Evolutionary conservation across 2,113 vertebrate genomes (phyloP).

Genomic region (Percina caprodes): DNA sequence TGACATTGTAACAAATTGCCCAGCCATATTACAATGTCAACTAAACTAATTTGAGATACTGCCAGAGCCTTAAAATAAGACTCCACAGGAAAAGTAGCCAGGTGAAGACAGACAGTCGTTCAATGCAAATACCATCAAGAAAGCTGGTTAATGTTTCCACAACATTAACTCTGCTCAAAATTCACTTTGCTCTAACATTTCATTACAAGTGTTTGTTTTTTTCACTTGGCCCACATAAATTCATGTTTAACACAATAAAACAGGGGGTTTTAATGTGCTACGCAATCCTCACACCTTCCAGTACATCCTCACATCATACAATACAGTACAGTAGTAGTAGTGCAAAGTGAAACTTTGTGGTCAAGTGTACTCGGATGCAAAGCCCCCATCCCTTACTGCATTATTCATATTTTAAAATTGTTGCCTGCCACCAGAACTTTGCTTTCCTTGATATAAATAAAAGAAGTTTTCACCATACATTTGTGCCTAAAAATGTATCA

Average conservation of each 20-base stretch:
- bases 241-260: background rate
- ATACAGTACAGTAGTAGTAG: background rate
- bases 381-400: no score
- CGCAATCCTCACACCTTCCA: background rate
- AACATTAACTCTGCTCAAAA: constrained; percentile 31
- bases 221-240: background rate
- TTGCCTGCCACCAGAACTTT: no score
- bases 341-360: background rate
- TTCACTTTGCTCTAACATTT: constrained; percentile 25
- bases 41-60: constrained; percentile 51
- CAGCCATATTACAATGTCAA: constrained; percentile 20
- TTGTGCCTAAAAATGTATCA: no score
- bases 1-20: constrained; percentile 41
- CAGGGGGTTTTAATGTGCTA: background rate
- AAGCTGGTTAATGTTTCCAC: constrained; percentile 38
- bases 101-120: constrained; percentile 28
- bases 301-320: background rate
- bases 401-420: no score
- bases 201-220: constrained; percentile 25
- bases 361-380: no score
- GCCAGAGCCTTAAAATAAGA: constrained; percentile 62
- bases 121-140: constrained; percentile 59
- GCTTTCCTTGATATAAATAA: no score
- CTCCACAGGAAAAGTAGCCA: constrained; percentile 42
- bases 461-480: no score